These are phyloP conservation scores for Gallirallus australis DNA, from an alignment of 2,797 vertebrate species.

Conservation along the genomic window DNA sequence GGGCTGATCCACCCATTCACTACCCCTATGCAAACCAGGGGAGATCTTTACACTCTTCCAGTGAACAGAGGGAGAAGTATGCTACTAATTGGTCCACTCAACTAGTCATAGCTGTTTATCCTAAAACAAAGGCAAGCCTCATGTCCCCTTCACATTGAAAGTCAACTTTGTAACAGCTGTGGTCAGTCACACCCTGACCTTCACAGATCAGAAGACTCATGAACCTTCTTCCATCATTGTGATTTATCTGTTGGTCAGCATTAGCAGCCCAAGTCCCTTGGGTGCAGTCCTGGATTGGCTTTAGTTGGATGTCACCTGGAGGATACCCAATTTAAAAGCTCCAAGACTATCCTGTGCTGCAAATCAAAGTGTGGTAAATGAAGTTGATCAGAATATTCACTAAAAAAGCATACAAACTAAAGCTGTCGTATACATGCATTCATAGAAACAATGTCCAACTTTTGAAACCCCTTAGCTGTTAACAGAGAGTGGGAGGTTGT, in stretches of 20 bases:
- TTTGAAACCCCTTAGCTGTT: not conserved
- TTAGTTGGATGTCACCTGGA: not conserved
- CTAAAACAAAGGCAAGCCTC: not conserved
- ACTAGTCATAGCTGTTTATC: not conserved
- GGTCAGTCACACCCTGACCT: not conserved
- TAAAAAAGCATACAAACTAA: not conserved
- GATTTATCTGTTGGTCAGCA: not conserved
- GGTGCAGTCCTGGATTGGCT: not conserved
- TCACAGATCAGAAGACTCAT: fast-evolving
- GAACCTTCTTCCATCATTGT: not conserved
- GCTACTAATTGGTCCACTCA: not conserved
- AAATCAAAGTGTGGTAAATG: not conserved
- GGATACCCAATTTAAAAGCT: not conserved
- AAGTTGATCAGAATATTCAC: not conserved
- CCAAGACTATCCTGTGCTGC: not conserved
- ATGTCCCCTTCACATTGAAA: not conserved
- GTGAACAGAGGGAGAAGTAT: not conserved
- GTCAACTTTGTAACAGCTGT: not conserved
- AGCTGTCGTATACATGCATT: not conserved
- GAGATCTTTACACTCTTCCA: not conserved
- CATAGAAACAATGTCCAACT: not conserved
- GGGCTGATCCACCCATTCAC: not conserved
- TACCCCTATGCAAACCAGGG: not conserved
- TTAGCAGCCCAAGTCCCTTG: not conserved
- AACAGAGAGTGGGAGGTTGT: not conserved